Percentiles rank a stretch among this genome's conserved stretches.
These are phyloP conservation scores for Lonchura striata DNA, from an alignment of 2,113 vertebrate genomes.

Conservation along the genomic window DNA sequence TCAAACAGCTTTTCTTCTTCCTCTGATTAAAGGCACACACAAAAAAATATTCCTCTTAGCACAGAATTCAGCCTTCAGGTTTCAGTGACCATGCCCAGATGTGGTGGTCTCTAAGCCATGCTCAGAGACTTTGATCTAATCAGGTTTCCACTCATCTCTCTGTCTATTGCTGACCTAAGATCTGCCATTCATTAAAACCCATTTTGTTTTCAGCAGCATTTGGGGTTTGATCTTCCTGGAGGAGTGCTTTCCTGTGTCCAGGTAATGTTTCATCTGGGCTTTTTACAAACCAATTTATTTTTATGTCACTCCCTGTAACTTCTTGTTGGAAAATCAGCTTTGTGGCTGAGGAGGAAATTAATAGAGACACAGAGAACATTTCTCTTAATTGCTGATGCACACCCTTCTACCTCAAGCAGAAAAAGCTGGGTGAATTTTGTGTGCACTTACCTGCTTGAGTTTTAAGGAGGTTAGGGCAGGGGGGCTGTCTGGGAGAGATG, in stretches of 20 bases:
- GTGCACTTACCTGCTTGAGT: background rate
- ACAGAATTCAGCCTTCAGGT: background rate
- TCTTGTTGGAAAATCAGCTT: background rate
- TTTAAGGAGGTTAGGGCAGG: background rate
- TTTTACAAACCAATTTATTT: background rate
- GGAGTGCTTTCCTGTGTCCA: background rate
- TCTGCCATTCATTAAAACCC: background rate
- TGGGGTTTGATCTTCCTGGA: background rate
- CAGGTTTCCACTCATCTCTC: background rate
- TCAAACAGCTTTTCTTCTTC: constrained; percentile 6
- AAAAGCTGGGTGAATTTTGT: background rate
- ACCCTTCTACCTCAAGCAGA: background rate
- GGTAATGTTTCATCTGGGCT: background rate
- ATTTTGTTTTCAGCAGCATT: background rate
- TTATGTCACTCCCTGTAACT: background rate
- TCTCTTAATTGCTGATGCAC: background rate
- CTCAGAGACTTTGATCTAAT: background rate
- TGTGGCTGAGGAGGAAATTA: background rate
- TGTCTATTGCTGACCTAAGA: background rate
- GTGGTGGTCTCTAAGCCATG: background rate
- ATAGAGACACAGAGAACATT: background rate
- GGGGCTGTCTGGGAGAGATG: background rate
- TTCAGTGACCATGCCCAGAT: background rate
- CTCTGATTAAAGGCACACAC: background rate
- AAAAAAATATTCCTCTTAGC: background rate